phyloP scores from a whole-genome alignment of 2,888 invertebrate species.

The Drosophila glabriapex region DNA sequence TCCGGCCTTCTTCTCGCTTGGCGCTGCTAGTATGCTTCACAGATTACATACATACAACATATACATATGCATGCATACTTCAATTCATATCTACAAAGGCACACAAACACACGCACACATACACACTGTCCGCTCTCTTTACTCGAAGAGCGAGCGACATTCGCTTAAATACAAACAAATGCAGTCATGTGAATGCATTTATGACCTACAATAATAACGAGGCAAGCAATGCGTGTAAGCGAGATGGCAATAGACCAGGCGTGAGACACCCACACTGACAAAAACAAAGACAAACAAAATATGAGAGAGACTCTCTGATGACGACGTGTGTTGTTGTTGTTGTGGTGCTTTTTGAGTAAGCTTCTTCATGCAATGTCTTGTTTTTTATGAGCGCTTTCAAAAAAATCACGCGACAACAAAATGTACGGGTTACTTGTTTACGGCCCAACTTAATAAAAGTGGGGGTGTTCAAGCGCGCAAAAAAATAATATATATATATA shows the following conservation, averaged over 20 bases:
- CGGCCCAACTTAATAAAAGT: conserved; percentile 17
- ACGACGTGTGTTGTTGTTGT: conserved; percentile 5
- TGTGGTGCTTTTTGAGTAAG: conserved; percentile 2
- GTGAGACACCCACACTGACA: conserved; percentile 46
- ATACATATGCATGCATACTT: conserved; percentile 52
- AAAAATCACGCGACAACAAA: conserved; percentile 53
- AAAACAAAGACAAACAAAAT: conserved; percentile 12
- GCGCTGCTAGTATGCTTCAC: neutral
- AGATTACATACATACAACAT: conserved; percentile 33
- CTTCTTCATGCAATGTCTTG: conserved; percentile 24
- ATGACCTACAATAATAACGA: conserved; percentile 75
- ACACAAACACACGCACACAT: neutral
- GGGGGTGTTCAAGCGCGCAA: conserved; percentile 28
- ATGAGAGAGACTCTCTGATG: conserved; percentile 15
- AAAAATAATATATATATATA: neutral
- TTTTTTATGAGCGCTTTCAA: conserved; percentile 11
- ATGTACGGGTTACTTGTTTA: conserved; percentile 40
- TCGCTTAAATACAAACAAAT: conserved; percentile 45
- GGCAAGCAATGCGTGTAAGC: conserved; percentile 29
- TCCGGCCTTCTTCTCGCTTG: neutral
- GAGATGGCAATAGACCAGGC: conserved; percentile 37
- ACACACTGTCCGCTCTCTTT: conserved; percentile 11
- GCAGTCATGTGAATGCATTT: conserved; percentile 77
- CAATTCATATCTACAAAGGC: conserved; percentile 10
- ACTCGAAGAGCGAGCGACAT: conserved; percentile 12